Evolutionary conservation across 2,113 vertebrate genomes (phyloP).

Genomic region (Ictidomys tridecemlineatus): DNA sequence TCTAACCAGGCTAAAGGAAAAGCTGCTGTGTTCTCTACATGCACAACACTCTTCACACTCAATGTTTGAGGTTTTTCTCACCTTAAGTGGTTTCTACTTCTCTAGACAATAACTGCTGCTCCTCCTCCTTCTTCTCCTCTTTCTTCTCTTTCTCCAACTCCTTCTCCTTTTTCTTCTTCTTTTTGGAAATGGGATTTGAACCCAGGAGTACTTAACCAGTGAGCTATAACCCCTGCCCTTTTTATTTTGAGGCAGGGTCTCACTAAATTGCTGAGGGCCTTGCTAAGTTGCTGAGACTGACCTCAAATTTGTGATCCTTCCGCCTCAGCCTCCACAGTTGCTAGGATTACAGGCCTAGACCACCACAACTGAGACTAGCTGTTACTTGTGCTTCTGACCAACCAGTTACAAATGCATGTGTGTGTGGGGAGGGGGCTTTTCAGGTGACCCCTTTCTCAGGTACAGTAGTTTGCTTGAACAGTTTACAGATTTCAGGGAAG

Average conservation of each 20-base stretch:
- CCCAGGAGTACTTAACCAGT: too few relatives aligned
- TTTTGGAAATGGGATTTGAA: too few relatives aligned
- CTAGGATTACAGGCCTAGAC: too few relatives aligned
- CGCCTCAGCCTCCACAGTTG: too few relatives aligned
- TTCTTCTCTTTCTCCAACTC: too few relatives aligned
- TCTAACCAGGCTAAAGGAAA: background rate
- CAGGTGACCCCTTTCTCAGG: background rate
- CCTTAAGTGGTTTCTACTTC: background rate
- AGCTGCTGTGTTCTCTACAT: background rate
- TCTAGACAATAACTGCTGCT: background rate
- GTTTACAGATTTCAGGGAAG: background rate
- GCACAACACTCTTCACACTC: background rate
- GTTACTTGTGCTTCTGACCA: background rate
- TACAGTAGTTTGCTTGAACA: background rate
- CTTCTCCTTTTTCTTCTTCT: too few relatives aligned
- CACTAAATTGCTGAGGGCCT: too few relatives aligned
- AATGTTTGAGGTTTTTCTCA: background rate
- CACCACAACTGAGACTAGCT: background rate
- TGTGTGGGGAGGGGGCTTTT: rapidly evolving
- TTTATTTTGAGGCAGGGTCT: too few relatives aligned
- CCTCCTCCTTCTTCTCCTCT: too few relatives aligned
- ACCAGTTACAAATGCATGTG: background rate
- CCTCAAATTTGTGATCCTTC: too few relatives aligned
- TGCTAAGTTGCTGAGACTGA: too few relatives aligned
- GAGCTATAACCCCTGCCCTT: too few relatives aligned